phyloP scores from a whole-genome alignment of 2,888 invertebrate species.

The Thera britannica region DNA sequence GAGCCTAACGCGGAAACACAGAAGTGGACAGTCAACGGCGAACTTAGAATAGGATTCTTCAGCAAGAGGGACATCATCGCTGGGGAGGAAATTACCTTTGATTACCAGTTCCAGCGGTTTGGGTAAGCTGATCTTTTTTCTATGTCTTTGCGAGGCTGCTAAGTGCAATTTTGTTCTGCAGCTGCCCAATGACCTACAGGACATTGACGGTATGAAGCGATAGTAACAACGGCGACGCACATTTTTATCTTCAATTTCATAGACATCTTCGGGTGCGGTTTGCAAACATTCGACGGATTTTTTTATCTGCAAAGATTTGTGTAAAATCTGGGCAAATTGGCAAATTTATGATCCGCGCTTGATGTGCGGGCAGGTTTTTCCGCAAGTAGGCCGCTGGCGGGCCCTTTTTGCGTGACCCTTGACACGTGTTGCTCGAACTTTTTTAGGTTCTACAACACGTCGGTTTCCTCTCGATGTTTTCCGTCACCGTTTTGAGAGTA shows the following conservation, averaged over 20 bases:
- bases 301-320: too few relatives aligned
- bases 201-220: background rate
- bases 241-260: background rate
- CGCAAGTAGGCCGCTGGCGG: too few relatives aligned
- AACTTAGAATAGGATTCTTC: constrained; percentile 98
- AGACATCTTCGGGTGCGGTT: background rate
- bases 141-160: constrained; percentile 1
- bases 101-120: constrained; percentile 98
- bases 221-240: background rate
- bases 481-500: too few relatives aligned
- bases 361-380: too few relatives aligned
- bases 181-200: background rate
- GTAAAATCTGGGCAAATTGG: too few relatives aligned
- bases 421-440: too few relatives aligned
- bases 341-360: too few relatives aligned
- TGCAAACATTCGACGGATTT: background rate
- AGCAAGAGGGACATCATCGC: constrained; percentile 91
- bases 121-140: constrained; percentile 85
- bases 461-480: too few relatives aligned
- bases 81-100: constrained; percentile 99
- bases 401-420: too few relatives aligned
- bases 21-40: constrained; percentile 98
- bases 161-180: background rate
- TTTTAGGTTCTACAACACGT: too few relatives aligned
- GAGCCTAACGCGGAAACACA: constrained; percentile 99